These are phyloP conservation scores for Pseudoatta argentina DNA, from an alignment of 1,140 invertebrate genomes.

Conservation along the genomic window DNA sequence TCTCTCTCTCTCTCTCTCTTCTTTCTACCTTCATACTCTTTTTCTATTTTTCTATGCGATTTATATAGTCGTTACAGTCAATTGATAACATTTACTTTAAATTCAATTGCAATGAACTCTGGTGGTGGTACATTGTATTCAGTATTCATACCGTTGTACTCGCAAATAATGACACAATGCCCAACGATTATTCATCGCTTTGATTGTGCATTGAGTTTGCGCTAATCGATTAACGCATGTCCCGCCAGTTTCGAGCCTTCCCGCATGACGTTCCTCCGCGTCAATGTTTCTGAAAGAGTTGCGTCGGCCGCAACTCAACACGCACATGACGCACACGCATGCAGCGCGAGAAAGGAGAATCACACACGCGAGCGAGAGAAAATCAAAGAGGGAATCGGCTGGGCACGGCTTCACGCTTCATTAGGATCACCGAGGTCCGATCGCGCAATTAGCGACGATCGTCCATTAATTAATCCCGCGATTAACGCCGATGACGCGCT, in stretches of 20 bases:
- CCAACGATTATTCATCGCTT: constrained; percentile 38
- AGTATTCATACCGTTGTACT: background rate
- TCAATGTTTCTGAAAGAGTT: constrained; percentile 21
- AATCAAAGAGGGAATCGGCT: constrained; percentile 43
- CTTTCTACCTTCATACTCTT: background rate
- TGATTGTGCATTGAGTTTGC: constrained; percentile 31
- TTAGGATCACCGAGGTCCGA: constrained; percentile 68
- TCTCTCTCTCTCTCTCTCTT: background rate
- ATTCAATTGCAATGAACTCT: constrained; percentile 28
- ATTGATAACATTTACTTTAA: constrained; percentile 40
- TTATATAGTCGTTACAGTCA: constrained; percentile 10
- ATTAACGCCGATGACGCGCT: constrained; percentile 68
- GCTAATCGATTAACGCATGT: constrained; percentile 47
- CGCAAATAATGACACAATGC: constrained; percentile 33
- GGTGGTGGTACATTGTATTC: background rate
- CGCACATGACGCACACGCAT: background rate
- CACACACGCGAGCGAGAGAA: background rate
- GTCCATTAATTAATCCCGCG: constrained; percentile 75
- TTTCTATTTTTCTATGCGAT: background rate
- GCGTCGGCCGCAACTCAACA: background rate
- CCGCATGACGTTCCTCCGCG: constrained; percentile 16
- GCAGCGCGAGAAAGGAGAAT: background rate
- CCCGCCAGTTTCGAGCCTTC: constrained; percentile 30
- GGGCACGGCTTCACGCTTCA: constrained; percentile 68
- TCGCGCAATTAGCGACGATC: constrained; percentile 75